phyloP scores from a whole-genome alignment of 2,113 vertebrate genomes.

The Myotis lucifugus region DNA sequence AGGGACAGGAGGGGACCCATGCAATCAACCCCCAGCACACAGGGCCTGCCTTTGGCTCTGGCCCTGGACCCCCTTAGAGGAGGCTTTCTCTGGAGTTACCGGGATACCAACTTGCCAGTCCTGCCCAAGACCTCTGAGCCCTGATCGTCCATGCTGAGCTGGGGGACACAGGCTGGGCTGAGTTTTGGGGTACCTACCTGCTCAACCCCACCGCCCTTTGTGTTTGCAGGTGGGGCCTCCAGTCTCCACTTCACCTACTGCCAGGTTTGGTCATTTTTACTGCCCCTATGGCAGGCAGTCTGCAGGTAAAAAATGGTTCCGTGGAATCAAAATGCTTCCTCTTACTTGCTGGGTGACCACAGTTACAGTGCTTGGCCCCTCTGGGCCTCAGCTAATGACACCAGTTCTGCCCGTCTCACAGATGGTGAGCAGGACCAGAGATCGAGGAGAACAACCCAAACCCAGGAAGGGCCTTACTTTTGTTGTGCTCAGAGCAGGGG shows the following conservation, averaged over 20 bases:
- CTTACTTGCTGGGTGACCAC: not conserved
- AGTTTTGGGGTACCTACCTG: not conserved
- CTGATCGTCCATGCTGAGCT: not conserved
- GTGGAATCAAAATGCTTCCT: not conserved
- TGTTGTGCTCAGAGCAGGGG: not conserved
- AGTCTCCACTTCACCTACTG: not conserved
- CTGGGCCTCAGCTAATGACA: not conserved
- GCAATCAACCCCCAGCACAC: not conserved
- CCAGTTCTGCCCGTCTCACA: not conserved
- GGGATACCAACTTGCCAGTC: not conserved
- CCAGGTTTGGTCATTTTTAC: not conserved
- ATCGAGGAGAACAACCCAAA: not conserved
- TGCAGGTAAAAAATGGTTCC: not conserved
- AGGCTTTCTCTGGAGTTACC: not conserved
- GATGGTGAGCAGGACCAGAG: not conserved
- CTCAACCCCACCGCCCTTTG: not conserved
- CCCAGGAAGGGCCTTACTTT: not conserved
- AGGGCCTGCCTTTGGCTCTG: not conserved
- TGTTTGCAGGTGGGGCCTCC: not conserved
- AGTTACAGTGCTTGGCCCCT: not conserved
- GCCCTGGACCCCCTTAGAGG: no score
- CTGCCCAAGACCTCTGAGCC: not conserved
- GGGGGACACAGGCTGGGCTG: not conserved
- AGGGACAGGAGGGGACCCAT: not conserved
- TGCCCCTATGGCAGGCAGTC: not conserved